phyloP scores from a whole-genome alignment of 2,888 invertebrate species.

The Drosophila affinis region DNA sequence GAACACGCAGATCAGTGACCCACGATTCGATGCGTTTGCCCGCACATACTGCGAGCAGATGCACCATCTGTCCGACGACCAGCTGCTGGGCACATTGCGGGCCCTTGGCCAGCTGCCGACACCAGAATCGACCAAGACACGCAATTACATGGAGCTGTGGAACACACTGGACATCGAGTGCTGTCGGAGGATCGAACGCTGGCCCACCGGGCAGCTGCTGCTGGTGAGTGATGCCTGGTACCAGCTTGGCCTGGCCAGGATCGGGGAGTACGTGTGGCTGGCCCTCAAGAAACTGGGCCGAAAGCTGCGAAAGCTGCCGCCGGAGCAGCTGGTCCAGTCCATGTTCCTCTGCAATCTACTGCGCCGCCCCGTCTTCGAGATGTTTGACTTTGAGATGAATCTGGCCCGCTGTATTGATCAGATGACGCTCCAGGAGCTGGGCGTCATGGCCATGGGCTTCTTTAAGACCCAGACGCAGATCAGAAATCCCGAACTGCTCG shows the following conservation, averaged over 20 bases:
- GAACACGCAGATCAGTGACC: slow-evolving; percentile 66
- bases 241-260: slow-evolving; percentile 85
- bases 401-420: slow-evolving; percentile 85
- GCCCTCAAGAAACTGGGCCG: slow-evolving; percentile 85
- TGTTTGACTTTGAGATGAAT: slow-evolving; percentile 88
- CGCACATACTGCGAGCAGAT: slow-evolving; percentile 84
- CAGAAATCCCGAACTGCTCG: slow-evolving; percentile 84
- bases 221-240: slow-evolving; percentile 87
- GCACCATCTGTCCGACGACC: slow-evolving; percentile 85
- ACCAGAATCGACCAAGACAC: slow-evolving; percentile 84
- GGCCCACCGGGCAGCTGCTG: slow-evolving; percentile 86
- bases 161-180: slow-evolving; percentile 88
- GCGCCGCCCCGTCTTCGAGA: slow-evolving; percentile 85
- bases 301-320: slow-evolving; percentile 86
- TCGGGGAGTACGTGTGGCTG: slow-evolving; percentile 86
- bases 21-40: slow-evolving; percentile 69
- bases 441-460: slow-evolving; percentile 89
- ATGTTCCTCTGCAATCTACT: slow-evolving; percentile 88
- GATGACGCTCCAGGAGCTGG: slow-evolving; percentile 88
- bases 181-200: slow-evolving; percentile 83
- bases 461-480: slow-evolving; percentile 90
- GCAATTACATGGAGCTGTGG: slow-evolving; percentile 88
- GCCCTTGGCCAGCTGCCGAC: slow-evolving; percentile 85
- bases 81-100: slow-evolving; percentile 85
- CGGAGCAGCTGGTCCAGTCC: slow-evolving; percentile 87